phyloP scores from a whole-genome alignment of 2,888 invertebrate genomes.

The Cephus nigrinus region DNA sequence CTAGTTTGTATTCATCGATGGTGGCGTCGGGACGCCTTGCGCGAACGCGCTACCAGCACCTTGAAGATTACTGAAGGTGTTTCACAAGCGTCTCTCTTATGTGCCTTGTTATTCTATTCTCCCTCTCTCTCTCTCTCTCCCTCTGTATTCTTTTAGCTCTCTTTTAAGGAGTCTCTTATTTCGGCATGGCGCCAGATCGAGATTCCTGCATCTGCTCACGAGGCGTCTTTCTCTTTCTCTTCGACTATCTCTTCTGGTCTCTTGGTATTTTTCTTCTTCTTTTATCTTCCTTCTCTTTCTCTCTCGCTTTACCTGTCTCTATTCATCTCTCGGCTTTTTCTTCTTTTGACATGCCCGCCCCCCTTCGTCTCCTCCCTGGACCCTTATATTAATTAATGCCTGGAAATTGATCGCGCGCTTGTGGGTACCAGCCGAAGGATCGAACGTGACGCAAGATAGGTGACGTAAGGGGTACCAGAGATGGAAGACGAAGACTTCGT shows the following conservation, averaged over 20 bases:
- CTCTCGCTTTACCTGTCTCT: background rate
- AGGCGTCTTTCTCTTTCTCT: slow-evolving; percentile 25
- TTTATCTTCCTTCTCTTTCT: slow-evolving; percentile 16
- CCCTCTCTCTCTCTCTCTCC: slow-evolving; percentile 15
- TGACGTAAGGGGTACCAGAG: background rate
- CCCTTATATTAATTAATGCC: background rate
- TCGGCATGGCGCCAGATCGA: slow-evolving; percentile 54
- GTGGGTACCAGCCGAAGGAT: too few species aligned
- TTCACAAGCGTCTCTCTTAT: slow-evolving; percentile 19
- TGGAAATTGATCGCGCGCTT: too few species aligned
- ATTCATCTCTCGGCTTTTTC: slow-evolving; percentile 27
- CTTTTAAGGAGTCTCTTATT: slow-evolving; percentile 29
- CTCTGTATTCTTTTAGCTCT: background rate
- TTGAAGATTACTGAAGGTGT: background rate
- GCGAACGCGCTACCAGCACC: background rate
- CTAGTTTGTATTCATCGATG: background rate
- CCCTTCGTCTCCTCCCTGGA: background rate
- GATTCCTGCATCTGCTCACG: slow-evolving; percentile 62
- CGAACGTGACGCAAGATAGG: too few species aligned
- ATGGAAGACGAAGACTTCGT: background rate
- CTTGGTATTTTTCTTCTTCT: slow-evolving; percentile 9
- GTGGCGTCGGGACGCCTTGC: background rate
- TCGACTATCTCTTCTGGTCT: slow-evolving; percentile 11
- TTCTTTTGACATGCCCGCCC: background rate
- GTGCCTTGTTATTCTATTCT: slow-evolving; percentile 21